These are phyloP conservation scores for Sebastes umbrosus DNA, from an alignment of 2,797 vertebrate species.

Conservation along the genomic window DNA sequence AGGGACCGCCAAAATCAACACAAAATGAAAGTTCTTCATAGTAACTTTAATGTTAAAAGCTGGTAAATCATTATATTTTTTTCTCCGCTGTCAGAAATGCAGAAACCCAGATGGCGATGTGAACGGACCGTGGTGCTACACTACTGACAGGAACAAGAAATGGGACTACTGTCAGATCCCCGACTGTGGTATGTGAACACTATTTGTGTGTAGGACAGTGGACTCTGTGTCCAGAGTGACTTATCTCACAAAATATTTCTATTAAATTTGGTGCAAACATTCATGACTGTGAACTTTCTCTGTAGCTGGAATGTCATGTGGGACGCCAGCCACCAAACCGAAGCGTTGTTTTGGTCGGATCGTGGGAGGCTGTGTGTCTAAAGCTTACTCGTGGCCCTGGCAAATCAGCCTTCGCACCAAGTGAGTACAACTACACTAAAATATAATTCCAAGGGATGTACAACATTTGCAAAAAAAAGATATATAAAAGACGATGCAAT, in stretches of 20 bases:
- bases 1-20: neutral
- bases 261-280: neutral
- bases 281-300: neutral
- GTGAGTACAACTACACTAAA: conserved; percentile 68
- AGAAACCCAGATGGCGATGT: conserved; percentile 92
- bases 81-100: conserved; percentile 84
- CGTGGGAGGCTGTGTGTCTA: conserved; percentile 91
- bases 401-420: conserved; percentile 91
- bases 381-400: conserved; percentile 95
- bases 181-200: conserved; percentile 84
- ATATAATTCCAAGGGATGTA: neutral
- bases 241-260: neutral
- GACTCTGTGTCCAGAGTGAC: neutral
- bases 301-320: conserved; percentile 79
- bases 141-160: conserved; percentile 83
- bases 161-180: conserved; percentile 95
- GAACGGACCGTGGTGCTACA: conserved; percentile 97
- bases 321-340: conserved; percentile 75
- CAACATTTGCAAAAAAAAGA: neutral
- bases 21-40: too few species aligned
- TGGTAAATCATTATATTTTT: neutral
- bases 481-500: neutral
- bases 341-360: conserved; percentile 79
- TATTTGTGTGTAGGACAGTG: neutral
- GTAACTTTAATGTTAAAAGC: neutral